These are phyloP conservation scores for Thymelicus lineola DNA, from an alignment of 2,888 invertebrate genomes.

Conservation along the genomic window DNA sequence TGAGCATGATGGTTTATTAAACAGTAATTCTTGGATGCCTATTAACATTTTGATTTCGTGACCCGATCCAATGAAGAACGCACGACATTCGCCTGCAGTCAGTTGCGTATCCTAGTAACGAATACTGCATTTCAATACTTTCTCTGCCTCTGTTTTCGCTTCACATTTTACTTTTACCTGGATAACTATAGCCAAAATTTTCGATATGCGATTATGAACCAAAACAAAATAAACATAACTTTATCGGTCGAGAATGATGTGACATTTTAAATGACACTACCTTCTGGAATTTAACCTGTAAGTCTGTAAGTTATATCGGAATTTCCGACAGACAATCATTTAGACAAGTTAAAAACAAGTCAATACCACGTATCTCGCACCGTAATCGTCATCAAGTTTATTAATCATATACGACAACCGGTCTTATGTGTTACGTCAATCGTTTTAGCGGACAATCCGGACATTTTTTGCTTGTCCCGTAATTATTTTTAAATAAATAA, in stretches of 20 bases:
- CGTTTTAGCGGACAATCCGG: neutral
- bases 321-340: slow-evolving; percentile 1
- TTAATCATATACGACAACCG: slow-evolving; percentile 11
- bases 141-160: slow-evolving; percentile 15
- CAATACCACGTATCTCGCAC: neutral
- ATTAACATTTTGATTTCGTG: slow-evolving; percentile 57
- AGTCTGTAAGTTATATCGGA: neutral
- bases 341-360: slow-evolving; percentile 13
- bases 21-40: slow-evolving; percentile 1
- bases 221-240: too few species aligned
- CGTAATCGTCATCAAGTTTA: neutral
- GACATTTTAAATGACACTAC: neutral
- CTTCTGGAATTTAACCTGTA: neutral
- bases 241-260: too few species aligned
- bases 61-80: slow-evolving; percentile 55
- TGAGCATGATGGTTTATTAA: slow-evolving; percentile 14
- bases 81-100: slow-evolving; percentile 55
- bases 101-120: slow-evolving; percentile 76
- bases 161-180: neutral
- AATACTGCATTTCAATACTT: slow-evolving; percentile 77
- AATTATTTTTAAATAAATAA: slow-evolving; percentile 1
- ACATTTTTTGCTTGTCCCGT: slow-evolving; percentile 7
- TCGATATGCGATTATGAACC: neutral
- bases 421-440: slow-evolving; percentile 13
- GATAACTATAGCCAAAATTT: neutral